A percentile compares a stretch with the other conserved stretches of the same genome.
Evolutionary conservation across 2,113 vertebrate genomes (phyloP).

Genomic region (Tragelaphus strepsiceros): DNA sequence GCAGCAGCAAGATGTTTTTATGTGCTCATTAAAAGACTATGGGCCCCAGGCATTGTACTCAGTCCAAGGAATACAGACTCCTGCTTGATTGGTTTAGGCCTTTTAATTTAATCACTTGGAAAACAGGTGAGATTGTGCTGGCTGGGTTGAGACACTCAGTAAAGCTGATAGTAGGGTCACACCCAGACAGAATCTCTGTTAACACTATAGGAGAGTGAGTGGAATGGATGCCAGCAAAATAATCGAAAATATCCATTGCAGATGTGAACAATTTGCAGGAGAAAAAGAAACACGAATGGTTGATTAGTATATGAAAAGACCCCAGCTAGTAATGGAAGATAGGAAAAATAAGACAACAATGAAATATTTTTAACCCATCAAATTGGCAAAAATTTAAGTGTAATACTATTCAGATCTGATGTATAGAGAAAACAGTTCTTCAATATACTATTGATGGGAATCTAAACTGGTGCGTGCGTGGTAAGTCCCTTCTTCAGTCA

Average conservation of each 20-base stretch:
- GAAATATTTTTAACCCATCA: constrained; percentile 5
- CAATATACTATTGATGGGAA: neutral
- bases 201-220: neutral
- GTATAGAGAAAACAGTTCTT: neutral
- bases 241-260: constrained; percentile 1
- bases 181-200: neutral
- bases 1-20: neutral
- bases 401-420: neutral
- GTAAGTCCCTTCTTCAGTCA: neutral
- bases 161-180: neutral
- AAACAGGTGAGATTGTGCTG: neutral
- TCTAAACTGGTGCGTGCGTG: neutral
- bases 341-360: constrained; percentile 23
- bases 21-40: neutral
- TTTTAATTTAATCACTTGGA: neutral
- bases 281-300: neutral
- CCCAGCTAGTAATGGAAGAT: neutral
- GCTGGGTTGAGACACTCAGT: neutral
- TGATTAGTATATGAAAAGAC: constrained; percentile 42
- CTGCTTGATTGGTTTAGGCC: neutral
- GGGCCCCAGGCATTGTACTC: neutral
- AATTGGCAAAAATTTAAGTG: constrained; percentile 39
- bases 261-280: constrained; percentile 26
- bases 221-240: neutral
- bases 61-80: neutral